These are phyloP conservation scores for Serinus canaria DNA, from an alignment of 2,113 vertebrate species.

Conservation along the genomic window DNA sequence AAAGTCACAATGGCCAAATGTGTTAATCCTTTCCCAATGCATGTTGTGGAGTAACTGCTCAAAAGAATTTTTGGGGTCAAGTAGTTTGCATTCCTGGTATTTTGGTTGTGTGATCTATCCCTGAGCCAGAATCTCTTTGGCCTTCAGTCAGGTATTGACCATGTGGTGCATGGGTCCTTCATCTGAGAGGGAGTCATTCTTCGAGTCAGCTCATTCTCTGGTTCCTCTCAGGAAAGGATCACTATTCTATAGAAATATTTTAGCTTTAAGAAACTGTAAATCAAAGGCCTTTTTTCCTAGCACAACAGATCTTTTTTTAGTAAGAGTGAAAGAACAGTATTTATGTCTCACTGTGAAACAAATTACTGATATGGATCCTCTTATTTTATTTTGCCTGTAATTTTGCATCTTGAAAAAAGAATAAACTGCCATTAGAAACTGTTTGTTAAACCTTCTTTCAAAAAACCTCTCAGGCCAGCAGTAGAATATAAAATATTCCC, in stretches of 20 bases:
- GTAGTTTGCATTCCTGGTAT: not conserved
- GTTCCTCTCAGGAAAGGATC: not conserved
- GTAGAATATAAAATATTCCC: not conserved
- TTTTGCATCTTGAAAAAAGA: not conserved
- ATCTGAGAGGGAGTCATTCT: not conserved
- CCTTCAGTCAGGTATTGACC: not conserved
- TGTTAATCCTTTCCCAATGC: not conserved
- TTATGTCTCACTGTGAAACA: not conserved
- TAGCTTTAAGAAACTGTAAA: not conserved
- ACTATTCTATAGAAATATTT: not conserved
- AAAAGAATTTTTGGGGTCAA: not conserved
- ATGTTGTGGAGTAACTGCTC: not conserved
- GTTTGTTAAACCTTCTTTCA: not conserved
- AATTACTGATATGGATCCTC: not conserved
- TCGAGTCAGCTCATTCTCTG: not conserved
- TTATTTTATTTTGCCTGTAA: not conserved
- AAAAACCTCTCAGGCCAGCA: not conserved
- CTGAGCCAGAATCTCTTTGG: not conserved
- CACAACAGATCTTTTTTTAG: not conserved
- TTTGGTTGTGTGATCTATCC: not conserved
- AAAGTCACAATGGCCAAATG: not conserved
- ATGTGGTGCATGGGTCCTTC: not conserved
- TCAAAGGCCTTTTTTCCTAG: not conserved
- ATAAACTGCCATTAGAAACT: not conserved
- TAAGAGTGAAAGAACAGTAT: not conserved